A percentile compares a stretch with the other conserved stretches of the same genome.
Conservation (phyloP, 2,888 invertebrate species). For the Philonicus albiceps region DNA sequence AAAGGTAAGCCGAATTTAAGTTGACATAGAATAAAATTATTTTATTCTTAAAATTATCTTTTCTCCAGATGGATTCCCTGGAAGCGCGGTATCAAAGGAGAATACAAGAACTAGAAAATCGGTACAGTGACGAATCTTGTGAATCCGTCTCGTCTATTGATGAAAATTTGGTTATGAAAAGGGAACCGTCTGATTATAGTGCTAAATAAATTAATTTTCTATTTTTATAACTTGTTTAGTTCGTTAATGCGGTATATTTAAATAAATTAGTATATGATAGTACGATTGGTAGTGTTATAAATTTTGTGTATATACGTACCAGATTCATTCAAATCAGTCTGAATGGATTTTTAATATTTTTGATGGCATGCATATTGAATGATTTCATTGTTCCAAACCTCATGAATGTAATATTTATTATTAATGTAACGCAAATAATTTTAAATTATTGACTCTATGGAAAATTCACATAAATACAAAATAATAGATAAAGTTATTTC, state of each 20-base stretch:
- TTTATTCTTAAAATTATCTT: not conserved
- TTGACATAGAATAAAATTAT: not conserved
- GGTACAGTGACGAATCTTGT: not conserved
- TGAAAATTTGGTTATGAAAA: not conserved
- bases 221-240: not conserved
- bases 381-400: too few relatives aligned
- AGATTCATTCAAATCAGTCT: too few relatives aligned
- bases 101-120: not conserved
- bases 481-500: too few relatives aligned
- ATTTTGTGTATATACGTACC: too few relatives aligned
- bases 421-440: too few relatives aligned
- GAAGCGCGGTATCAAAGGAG: not conserved
- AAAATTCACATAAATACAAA: too few relatives aligned
- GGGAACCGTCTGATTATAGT: not conserved
- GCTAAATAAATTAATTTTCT: not conserved
- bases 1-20: conserved; percentile 50
- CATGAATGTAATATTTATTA: too few relatives aligned
- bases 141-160: not conserved
- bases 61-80: not conserved
- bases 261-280: too few relatives aligned
- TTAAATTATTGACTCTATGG: too few relatives aligned
- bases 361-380: too few relatives aligned
- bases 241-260: not conserved
- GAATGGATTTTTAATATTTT: too few relatives aligned
- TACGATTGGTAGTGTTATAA: too few relatives aligned